Base-by-base conservation (phyloP, 1,140 invertebrate genomes). In the Stegodyphus mimosarum region DNA sequence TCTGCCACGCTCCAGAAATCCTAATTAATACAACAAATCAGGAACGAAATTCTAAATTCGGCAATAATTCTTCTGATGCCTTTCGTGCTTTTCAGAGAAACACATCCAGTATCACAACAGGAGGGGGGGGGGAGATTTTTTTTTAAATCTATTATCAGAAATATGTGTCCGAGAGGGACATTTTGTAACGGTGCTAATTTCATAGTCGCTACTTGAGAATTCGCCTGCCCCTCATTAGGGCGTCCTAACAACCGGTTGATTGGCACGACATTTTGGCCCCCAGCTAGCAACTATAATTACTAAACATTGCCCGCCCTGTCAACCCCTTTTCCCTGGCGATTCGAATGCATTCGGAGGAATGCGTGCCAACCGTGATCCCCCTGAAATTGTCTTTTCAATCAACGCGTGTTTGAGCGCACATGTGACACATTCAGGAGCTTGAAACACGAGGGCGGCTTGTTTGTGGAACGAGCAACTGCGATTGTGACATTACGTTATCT, bases 221-320 rank as follows among this genome's bases (percentile, higher is more conserved):
- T 7, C n/a, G 66, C 15, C 15, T 9, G 7, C 66, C n/a, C n/a
- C 66, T 67, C 66, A 67, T 67, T 67, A 67, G 66, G 33, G n/a
- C 66, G n/a, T 9, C 66, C 66, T 67, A 67, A 67, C 66, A 67
- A 67, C 66, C n/a, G n/a, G 5, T 67, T 67, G 66, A 67, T 67
- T 67, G 66, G 66, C 66, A 67, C 66, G 66, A 18, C 66, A 67
- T 67, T 67, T 18, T 9, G 66, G 17, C 66, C 66, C 66, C 66
- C 66, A 67, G 66, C 66, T 67, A 67, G 66, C 66, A 18, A 67
- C 66, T 67, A 18, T 67, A 67, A 67, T 67, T 67, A 67, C 66
- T n/a, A 17, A 6, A 17, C 66, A 67, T 18, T 6, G 66, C 33
- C 17, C 17, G 9, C n/a, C 66, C 66, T 67, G 66, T 67, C 66